phyloP scores from a whole-genome alignment of 2,797 vertebrate genomes.

The Anguilla anguilla region DNA sequence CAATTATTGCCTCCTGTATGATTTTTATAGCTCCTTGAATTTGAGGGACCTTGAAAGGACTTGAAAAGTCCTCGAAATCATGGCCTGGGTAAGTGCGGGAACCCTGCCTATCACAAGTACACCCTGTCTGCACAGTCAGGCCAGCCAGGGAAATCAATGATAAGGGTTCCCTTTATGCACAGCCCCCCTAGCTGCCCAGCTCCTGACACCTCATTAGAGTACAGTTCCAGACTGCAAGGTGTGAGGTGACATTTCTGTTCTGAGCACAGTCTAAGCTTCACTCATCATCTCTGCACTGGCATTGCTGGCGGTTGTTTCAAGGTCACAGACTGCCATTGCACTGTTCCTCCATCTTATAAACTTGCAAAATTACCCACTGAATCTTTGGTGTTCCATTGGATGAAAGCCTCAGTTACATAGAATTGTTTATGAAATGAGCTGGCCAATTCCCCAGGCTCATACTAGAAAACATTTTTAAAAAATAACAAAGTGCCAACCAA shows the following conservation, averaged over 20 bases:
- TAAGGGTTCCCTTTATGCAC: neutral
- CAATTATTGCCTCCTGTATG: neutral
- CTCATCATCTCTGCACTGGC: neutral
- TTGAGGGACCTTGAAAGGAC: neutral
- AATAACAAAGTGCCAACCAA: neutral
- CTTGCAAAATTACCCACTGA: neutral
- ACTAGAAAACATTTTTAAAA: too few species aligned
- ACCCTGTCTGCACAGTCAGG: neutral
- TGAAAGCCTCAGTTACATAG: neutral
- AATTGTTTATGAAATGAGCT: neutral
- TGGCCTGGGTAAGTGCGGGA: neutral
- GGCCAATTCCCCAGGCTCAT: neutral
- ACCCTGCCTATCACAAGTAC: constrained; percentile 1
- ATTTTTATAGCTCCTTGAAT: neutral
- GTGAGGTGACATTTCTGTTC: neutral
- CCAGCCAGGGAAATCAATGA: neutral
- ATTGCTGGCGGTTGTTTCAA: neutral
- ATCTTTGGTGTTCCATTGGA: neutral
- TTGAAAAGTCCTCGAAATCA: neutral
- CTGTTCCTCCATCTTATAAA: neutral
- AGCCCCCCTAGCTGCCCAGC: neutral
- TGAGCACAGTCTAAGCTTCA: neutral
- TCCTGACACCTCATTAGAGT: neutral
- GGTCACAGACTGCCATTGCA: neutral
- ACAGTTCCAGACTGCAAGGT: neutral